Conservation (phyloP, 1,140 invertebrate species). For the Brachionus sp. region DNA sequence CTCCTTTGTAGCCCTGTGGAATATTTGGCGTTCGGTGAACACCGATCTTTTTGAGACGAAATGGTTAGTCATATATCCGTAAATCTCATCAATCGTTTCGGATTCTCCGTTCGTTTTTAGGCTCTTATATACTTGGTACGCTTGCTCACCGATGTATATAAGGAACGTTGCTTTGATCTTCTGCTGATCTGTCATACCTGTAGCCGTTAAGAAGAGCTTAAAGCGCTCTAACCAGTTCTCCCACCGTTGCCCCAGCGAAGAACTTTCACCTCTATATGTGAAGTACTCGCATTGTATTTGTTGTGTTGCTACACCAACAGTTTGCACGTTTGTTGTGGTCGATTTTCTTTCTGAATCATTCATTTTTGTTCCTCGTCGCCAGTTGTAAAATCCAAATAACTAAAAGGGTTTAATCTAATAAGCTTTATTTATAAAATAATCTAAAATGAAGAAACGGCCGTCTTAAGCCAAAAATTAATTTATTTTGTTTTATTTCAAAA, state of each 20-base stretch:
- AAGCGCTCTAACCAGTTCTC: not conserved
- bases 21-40: not conserved
- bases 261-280: not conserved
- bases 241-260: not conserved
- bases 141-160: not conserved
- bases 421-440: not conserved
- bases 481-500: not conserved
- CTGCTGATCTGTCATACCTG: not conserved
- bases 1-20: not conserved
- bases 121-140: not conserved
- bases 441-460: not conserved
- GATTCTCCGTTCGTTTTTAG: not conserved
- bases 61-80: not conserved
- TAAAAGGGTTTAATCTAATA: not conserved
- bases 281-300: not conserved
- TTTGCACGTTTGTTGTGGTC: not conserved
- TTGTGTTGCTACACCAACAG: not conserved
- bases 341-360: not conserved
- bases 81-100: not conserved
- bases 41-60: not conserved
- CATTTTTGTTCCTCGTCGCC: not conserved
- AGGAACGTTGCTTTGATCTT: not conserved
- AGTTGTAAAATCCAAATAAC: not conserved
- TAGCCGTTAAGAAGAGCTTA: not conserved
- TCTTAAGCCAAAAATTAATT: too few species aligned